A percentile compares a stretch with the other conserved stretches of the same genome.
Evolutionary conservation across 2,888 invertebrate genomes (phyloP).

Genomic region (Campoplex capitator): DNA sequence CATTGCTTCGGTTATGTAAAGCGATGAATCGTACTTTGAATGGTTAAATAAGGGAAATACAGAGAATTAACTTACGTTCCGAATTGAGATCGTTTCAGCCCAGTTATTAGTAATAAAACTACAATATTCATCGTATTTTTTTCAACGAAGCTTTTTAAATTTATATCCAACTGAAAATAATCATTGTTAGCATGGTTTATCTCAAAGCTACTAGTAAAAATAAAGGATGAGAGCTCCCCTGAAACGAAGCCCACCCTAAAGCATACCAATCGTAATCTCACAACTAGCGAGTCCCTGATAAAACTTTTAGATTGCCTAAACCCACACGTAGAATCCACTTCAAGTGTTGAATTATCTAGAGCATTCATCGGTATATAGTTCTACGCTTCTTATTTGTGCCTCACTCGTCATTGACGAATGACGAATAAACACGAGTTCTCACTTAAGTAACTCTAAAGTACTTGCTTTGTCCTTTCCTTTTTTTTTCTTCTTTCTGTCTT

Average conservation of each 20-base stretch:
- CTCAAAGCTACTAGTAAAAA: neutral
- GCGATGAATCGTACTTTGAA: neutral
- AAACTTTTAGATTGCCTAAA: neutral
- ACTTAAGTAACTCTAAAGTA: neutral
- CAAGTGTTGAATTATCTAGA: neutral
- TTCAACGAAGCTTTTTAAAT: neutral
- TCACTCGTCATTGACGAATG: conserved; percentile 10
- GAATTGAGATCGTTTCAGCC: neutral
- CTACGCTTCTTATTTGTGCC: neutral
- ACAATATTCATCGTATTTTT: neutral
- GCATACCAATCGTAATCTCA: neutral
- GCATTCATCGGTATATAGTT: neutral
- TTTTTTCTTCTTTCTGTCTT: conserved; percentile 1
- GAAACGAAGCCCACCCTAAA: neutral
- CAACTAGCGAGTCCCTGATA: neutral
- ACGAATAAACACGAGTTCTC: conserved; percentile 27
- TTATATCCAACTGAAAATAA: neutral
- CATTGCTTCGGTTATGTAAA: neutral
- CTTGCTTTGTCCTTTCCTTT: neutral
- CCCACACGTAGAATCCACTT: conserved; percentile 1
- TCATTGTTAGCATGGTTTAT: neutral
- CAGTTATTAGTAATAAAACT: neutral
- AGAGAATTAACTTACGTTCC: neutral
- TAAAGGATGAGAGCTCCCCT: neutral
- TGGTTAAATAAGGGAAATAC: neutral